Evolutionary conservation across 2,888 invertebrate species (phyloP), one percentile per base, ranked within the genome.

Genomic region (Ceramica pisi): DNA sequence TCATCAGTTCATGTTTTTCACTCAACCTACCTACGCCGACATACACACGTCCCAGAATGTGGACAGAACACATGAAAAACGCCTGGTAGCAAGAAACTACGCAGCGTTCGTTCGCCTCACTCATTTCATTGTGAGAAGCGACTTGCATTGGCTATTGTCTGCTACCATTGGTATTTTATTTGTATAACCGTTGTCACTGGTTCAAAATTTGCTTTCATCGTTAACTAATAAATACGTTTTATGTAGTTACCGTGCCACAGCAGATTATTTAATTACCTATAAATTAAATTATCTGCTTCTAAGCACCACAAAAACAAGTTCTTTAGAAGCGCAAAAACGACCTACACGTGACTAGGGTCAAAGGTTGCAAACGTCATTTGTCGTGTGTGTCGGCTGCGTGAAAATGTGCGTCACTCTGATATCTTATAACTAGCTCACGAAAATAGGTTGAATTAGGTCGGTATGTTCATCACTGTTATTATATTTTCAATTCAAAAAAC

Each of bases 61-160:
- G 77, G 78, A 83, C 81, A 74, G 81, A 86, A 88, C 87, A 91
- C 84, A 89, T 86, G 86, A 92, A 91, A 90, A 90, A 87, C 83
- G 82, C 79, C 79, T 86, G 85, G 86, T 86, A 87, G 88, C 89
- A 91, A 92, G 90, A 91, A 91, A 92, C 90, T 89, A 89, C 85
- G 86, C 84, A 86, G 90, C 90, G 91, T 92, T 90, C 92, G 87
- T 92, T 91, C 88, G 91, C 90, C 90, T 90, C 90, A 84, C 90
- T 90, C 90, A 84, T 88, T 87, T 86, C 76, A 82, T 87, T 89
- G 90, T 89, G 81, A 87, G 87, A 89, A 89, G 78, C 83, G 80
- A 84, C 80, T 77, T 84, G 84, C 80, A 80, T 85, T 87, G 80
- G 81, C 81, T 85, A 89, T 89, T 90, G 87, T 89, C 86, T 74